Percentiles rank a stretch among this genome's conserved stretches.
phyloP scores from a whole-genome alignment of 2,113 vertebrate species.

The Anhinga rufa region DNA sequence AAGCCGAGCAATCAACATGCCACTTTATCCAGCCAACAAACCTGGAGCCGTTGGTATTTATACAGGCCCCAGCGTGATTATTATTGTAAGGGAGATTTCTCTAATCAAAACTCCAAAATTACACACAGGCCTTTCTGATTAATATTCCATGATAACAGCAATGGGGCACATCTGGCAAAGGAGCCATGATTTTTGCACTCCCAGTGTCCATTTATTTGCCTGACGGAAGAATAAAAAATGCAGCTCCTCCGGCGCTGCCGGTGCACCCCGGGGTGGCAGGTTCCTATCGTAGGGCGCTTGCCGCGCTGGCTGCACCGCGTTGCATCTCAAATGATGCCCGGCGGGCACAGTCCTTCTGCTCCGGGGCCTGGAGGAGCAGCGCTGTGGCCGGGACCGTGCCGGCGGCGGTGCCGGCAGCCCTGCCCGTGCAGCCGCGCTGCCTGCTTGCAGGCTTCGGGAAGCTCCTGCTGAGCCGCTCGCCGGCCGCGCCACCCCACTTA shows the following conservation, averaged over 20 bases:
- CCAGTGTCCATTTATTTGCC: conserved; percentile 44
- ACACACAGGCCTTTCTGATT: conserved; percentile 75
- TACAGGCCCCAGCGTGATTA: conserved; percentile 72
- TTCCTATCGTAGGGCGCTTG: background rate
- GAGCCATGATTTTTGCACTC: conserved; percentile 19
- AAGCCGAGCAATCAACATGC: conserved; percentile 59
- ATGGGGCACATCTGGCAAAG: conserved; percentile 72
- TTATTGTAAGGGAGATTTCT: conserved; percentile 78
- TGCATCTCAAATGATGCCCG: background rate
- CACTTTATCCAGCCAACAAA: conserved; percentile 50
- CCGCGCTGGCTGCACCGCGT: fast-evolving
- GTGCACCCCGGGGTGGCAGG: background rate
- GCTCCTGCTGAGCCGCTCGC: background rate
- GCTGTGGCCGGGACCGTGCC: fast-evolving
- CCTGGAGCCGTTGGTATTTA: conserved; percentile 61
- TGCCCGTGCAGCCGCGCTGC: background rate
- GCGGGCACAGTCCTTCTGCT: background rate
- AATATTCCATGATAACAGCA: conserved; percentile 77
- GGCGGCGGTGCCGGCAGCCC: background rate
- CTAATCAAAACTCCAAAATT: conserved; percentile 79
- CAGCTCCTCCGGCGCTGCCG: fast-evolving
- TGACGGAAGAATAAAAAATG: conserved; percentile 51
- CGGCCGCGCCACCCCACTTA: fast-evolving
- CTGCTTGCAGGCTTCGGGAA: background rate
- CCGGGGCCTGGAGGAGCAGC: background rate